These are phyloP conservation scores for Neodontobutis hainanensis DNA, from an alignment of 2,113 vertebrate genomes.

Conservation along the genomic window DNA sequence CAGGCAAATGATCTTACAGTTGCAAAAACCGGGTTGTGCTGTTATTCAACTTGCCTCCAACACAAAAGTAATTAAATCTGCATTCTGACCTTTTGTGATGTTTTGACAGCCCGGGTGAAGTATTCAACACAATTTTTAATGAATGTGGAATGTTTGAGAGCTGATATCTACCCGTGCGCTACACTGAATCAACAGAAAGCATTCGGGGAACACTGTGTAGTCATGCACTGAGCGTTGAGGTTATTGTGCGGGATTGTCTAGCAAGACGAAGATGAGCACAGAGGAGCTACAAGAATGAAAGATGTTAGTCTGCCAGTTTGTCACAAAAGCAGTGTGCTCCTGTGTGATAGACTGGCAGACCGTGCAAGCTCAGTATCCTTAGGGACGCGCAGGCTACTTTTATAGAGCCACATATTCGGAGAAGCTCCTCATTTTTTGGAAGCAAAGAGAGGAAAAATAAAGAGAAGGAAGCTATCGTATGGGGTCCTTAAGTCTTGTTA, in stretches of 20 bases:
- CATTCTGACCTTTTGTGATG: slow-evolving; percentile 47
- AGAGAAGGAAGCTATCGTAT: slow-evolving; percentile 16
- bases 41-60: slow-evolving; percentile 11
- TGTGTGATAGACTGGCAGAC: slow-evolving; percentile 73
- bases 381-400: slow-evolving; percentile 58
- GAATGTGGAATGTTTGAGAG: slow-evolving; percentile 32
- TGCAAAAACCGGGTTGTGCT: slow-evolving; percentile 1
- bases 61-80: slow-evolving; percentile 53
- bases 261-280: slow-evolving; percentile 51
- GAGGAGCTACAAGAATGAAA: slow-evolving; percentile 65
- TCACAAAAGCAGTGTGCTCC: slow-evolving; percentile 71
- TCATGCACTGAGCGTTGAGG: slow-evolving; percentile 50
- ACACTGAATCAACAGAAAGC: slow-evolving; percentile 52
- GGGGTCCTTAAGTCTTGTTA: slow-evolving; percentile 59
- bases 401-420: slow-evolving; percentile 43
- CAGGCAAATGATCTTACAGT: slow-evolving; percentile 22
- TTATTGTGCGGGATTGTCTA: slow-evolving; percentile 64
- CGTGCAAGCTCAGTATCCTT: slow-evolving; percentile 62
- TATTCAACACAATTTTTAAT: slow-evolving; percentile 44
- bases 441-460: slow-evolving; percentile 14
- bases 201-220: slow-evolving; percentile 49
- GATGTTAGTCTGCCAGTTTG: slow-evolving; percentile 73
- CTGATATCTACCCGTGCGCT: slow-evolving; percentile 47
- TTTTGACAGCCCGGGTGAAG: slow-evolving; percentile 39
- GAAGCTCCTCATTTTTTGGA: slow-evolving; percentile 56